Evolutionary conservation across 2,797 vertebrate genomes (phyloP).

Genomic region (Gymnodraco acuticeps): DNA sequence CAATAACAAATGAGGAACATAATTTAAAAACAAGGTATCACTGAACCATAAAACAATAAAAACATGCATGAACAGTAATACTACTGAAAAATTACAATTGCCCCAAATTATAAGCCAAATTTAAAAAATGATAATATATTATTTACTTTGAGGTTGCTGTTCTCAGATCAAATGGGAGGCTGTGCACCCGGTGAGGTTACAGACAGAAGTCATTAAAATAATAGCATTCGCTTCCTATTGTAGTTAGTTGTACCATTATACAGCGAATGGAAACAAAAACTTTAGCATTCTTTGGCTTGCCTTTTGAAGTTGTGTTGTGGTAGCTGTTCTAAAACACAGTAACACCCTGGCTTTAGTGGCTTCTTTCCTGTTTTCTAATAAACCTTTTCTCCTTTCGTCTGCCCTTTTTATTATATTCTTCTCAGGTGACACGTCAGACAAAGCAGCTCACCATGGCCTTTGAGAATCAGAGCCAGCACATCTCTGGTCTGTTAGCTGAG

Average conservation of each 20-base stretch:
- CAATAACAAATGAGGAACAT: too few relatives aligned
- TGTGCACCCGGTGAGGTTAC: background rate
- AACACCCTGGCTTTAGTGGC: background rate
- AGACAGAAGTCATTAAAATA: background rate
- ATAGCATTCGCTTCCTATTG: background rate
- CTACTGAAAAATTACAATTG: too few relatives aligned
- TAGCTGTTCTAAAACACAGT: background rate
- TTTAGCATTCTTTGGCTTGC: background rate
- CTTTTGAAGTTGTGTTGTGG: background rate
- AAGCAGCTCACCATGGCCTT: constrained; percentile 85
- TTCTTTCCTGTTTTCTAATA: background rate
- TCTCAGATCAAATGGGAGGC: too few relatives aligned
- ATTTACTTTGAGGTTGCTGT: too few relatives aligned
- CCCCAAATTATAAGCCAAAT: too few relatives aligned
- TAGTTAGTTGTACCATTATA: too few relatives aligned
- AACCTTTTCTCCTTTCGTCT: background rate
- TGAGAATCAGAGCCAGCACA: constrained; percentile 86
- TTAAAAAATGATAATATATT: too few relatives aligned
- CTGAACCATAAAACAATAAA: too few relatives aligned
- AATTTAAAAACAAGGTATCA: too few relatives aligned
- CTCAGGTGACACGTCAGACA: constrained; percentile 84
- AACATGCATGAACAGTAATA: too few relatives aligned
- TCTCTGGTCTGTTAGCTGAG: constrained; percentile 82
- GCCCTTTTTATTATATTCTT: background rate
- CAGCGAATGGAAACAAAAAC: background rate